Conservation (phyloP, 2,113 vertebrate species). For the Peromyscus maniculatus region DNA sequence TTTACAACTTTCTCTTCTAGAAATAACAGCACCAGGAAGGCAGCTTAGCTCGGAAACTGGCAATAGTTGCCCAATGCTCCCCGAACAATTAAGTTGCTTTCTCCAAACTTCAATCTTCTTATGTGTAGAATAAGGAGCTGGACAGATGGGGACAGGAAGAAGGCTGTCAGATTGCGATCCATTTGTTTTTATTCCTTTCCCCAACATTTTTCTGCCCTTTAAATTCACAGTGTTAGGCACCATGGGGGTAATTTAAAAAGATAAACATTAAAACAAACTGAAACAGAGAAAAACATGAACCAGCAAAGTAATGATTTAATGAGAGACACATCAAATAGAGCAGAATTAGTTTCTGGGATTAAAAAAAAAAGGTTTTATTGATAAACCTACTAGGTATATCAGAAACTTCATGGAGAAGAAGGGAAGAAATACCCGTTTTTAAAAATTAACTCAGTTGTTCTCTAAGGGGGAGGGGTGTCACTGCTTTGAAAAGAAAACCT, state of each 20-base stretch:
- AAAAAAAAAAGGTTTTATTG: constrained; percentile 53
- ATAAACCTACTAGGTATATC: not conserved
- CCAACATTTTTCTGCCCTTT: constrained; percentile 30
- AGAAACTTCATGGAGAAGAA: constrained; percentile 20
- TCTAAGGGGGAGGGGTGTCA: not conserved
- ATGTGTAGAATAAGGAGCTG: constrained; percentile 23
- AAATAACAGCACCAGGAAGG: constrained; percentile 63
- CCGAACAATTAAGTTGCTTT: constrained; percentile 59
- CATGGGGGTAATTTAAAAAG: not conserved
- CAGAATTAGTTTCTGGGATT: constrained; percentile 18
- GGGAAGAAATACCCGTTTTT: not conserved
- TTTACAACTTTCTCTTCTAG: constrained; percentile 63
- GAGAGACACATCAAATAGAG: constrained; percentile 41
- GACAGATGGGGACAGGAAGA: not conserved
- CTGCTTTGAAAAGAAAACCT: constrained; percentile 1
- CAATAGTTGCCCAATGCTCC: constrained; percentile 42
- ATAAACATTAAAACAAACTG: not conserved
- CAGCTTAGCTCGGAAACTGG: constrained; percentile 58
- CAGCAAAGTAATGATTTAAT: not conserved
- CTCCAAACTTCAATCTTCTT: constrained; percentile 43
- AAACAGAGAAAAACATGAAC: constrained; percentile 7
- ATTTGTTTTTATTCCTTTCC: constrained; percentile 34
- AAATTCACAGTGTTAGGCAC: not conserved
- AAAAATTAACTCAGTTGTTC: constrained; percentile 34
- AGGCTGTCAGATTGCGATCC: not conserved